These are phyloP conservation scores for Nyctibius bracteatus DNA, from an alignment of 2,113 vertebrate genomes.

Conservation along the genomic window DNA sequence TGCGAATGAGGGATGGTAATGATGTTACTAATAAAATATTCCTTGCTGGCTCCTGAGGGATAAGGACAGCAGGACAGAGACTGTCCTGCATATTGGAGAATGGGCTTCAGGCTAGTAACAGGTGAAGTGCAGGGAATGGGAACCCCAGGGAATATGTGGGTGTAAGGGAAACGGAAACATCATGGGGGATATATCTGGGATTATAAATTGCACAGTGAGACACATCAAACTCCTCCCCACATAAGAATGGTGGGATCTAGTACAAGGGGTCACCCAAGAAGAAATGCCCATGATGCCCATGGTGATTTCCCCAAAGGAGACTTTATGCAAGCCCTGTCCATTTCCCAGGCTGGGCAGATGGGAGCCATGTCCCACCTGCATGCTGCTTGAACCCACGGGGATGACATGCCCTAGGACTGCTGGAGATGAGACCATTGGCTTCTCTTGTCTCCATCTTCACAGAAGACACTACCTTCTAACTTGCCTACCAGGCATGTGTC, in stretches of 20 bases:
- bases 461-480: not conserved
- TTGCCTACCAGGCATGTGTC: not conserved
- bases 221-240: not conserved
- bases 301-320: not conserved
- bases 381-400: accelerated
- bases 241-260: not conserved
- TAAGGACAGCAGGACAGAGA: not conserved
- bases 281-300: not conserved
- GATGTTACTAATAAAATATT: not conserved
- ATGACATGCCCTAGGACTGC: not conserved
- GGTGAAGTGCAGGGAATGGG: not conserved
- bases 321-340: not conserved
- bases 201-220: not conserved
- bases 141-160: not conserved
- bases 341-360: not conserved
- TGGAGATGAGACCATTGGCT: not conserved
- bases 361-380: not conserved
- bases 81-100: not conserved
- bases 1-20: not conserved
- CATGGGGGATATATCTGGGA: not conserved
- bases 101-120: not conserved
- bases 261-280: not conserved
- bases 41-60: not conserved
- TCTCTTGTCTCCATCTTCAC: not conserved
- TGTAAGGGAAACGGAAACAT: not conserved